A percentile compares a stretch with the other conserved stretches of the same genome.
These are phyloP conservation scores for Chloropsis hardwickii DNA, from an alignment of 2,113 vertebrate species.

Conservation along the genomic window DNA sequence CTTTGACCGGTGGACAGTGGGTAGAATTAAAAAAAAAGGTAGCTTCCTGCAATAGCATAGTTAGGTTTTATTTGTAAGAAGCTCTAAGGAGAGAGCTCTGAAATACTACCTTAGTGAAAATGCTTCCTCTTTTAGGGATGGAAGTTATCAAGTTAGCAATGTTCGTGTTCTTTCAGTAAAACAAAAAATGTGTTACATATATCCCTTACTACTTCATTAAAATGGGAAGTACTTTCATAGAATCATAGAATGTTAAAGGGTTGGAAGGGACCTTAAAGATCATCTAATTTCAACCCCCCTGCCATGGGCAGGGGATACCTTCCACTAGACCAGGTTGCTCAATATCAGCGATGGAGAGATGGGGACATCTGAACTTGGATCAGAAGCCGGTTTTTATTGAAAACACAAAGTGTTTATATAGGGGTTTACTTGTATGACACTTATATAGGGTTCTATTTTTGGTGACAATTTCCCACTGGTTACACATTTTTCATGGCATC, in stretches of 20 bases:
- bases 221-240: background rate
- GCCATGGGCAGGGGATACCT: background rate
- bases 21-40: background rate
- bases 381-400: no score
- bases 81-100: background rate
- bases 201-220: background rate
- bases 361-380: no score
- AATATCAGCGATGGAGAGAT: no score
- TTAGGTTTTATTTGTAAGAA: background rate
- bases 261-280: background rate
- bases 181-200: background rate
- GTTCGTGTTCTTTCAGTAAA: background rate
- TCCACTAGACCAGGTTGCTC: background rate
- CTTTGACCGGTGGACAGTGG: background rate
- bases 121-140: background rate
- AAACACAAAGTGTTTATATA: no score
- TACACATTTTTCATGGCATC: no score
- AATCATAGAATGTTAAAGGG: background rate
- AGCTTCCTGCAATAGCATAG: background rate
- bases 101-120: background rate
- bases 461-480: no score
- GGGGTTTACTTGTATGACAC: no score
- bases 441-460: no score
- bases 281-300: background rate
- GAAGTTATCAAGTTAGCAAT: background rate